Conservation (phyloP, 1,140 invertebrate species). For the Pentalonia nigronervosa region DNA sequence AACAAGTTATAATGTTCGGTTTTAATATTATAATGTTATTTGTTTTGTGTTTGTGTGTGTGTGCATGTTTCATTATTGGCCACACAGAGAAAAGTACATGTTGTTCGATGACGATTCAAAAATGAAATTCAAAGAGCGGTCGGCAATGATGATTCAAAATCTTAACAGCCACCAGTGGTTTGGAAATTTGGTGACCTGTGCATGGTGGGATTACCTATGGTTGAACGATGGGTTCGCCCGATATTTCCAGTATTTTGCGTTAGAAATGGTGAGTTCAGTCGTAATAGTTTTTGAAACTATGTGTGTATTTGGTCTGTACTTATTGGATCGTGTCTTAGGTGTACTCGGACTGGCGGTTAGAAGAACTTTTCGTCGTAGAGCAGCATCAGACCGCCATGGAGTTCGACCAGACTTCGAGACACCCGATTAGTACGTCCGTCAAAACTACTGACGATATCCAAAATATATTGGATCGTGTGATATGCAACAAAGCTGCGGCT, state of each 20-base stretch:
- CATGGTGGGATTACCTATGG: constrained; percentile 67
- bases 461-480: constrained; percentile 93
- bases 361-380: constrained; percentile 65
- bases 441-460: constrained; percentile 89
- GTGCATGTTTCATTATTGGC: background rate
- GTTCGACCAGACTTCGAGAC: constrained; percentile 67
- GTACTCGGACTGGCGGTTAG: constrained; percentile 62
- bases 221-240: constrained; percentile 69
- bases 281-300: background rate
- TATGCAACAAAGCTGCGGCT: constrained; percentile 83
- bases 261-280: constrained; percentile 57
- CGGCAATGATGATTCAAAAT: constrained; percentile 66
- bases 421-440: constrained; percentile 86
- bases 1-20: background rate
- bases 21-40: background rate
- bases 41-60: background rate
- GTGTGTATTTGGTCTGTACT: background rate
- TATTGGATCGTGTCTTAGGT: constrained; percentile 59
- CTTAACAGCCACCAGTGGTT: constrained; percentile 68
- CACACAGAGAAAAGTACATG: constrained; percentile 35
- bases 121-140: constrained; percentile 61
- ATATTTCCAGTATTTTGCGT: constrained; percentile 63
- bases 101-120: constrained; percentile 11
- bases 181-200: constrained; percentile 65
- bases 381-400: constrained; percentile 66